Base-by-base conservation (phyloP, 2,113 vertebrate genomes). In the Bucco capensis region DNA sequence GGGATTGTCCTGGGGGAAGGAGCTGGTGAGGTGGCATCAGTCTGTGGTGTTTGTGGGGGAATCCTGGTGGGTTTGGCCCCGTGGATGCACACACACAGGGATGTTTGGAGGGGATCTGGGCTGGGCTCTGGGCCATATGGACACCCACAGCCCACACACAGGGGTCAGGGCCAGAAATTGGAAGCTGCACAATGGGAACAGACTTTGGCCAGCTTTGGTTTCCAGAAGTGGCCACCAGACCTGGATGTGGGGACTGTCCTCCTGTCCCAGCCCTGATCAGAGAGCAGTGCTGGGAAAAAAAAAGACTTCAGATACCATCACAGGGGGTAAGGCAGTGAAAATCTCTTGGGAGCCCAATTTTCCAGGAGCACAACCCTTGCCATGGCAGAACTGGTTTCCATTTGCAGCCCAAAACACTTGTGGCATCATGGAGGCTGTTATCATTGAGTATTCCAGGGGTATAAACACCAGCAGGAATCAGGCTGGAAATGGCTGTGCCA, bases 1-100 rank as follows among this genome's bases (percentile, higher is more conserved):
- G 23, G 69, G 72, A 19, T 11, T 60, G 14, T 62, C 28, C 72
- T 28, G 44, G 0, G 2, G 76, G 47, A 85, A 4, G 12, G n/a
- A 13, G 33, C 11, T 9, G 37, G 14, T 5, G 64, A 46, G 40
- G 7, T 4, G 35, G 71, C 67, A 17, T 5, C 67, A 6, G 18
- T 5, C n/a, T 24, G 51, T 5, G 38, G 27, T 0, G 8, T 53
- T 69, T 2, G 35, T 9, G 0, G 25, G 33, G n/a, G 17, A 46
- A 17, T 10, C 12, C 38, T 2, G 33, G 7, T 1, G 40, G 23
- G 38, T 49, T 21, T 73, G 7, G 17, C 13, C 33, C 69, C 0
- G 0, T 0, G 19, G 67, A 1, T 22, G 30, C 2, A 3, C 30
- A 49, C 21, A 0, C 3, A 1, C 0, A 3, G 18, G 24, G 37